These are phyloP conservation scores for Sthenelais limicola DNA, from an alignment of 2,888 invertebrate species.

Conservation along the genomic window DNA sequence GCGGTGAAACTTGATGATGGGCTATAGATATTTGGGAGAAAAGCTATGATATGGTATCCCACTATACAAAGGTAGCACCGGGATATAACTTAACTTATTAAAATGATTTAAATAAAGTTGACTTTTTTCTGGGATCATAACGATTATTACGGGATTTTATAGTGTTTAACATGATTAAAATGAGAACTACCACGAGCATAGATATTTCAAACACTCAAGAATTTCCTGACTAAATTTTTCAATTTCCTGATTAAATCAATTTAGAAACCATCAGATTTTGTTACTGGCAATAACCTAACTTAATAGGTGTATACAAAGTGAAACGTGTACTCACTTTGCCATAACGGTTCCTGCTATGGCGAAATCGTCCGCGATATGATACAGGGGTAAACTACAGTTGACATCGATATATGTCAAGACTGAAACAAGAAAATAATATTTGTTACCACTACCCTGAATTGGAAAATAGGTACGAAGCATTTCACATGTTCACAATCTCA, in stretches of 20 bases:
- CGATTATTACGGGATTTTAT: not conserved
- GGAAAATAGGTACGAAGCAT: not conserved
- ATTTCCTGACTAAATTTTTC: too few relatives aligned
- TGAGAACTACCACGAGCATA: too few relatives aligned
- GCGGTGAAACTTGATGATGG: too few relatives aligned
- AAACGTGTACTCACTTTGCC: constrained; percentile 79
- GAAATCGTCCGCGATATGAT: constrained; percentile 89
- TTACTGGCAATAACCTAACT: too few relatives aligned
- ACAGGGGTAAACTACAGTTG: constrained; percentile 95
- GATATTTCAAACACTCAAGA: too few relatives aligned
- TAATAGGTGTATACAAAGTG: not conserved
- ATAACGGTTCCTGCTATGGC: constrained; percentile 88
- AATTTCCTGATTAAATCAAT: too few relatives aligned
- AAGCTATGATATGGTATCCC: too few relatives aligned
- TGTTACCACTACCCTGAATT: not conserved
- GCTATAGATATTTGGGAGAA: too few relatives aligned
- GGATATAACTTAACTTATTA: too few relatives aligned
- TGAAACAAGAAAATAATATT: constrained; percentile 53
- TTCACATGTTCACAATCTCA: not conserved
- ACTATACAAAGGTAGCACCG: too few relatives aligned
- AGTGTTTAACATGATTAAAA: too few relatives aligned
- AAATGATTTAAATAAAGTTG: not conserved
- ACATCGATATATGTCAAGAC: constrained; percentile 95
- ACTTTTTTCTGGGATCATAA: not conserved
- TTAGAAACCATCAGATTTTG: too few relatives aligned